These are phyloP conservation scores for Ginglymostoma cirratum DNA, from an alignment of 2,113 vertebrate genomes.

Conservation along the genomic window DNA sequence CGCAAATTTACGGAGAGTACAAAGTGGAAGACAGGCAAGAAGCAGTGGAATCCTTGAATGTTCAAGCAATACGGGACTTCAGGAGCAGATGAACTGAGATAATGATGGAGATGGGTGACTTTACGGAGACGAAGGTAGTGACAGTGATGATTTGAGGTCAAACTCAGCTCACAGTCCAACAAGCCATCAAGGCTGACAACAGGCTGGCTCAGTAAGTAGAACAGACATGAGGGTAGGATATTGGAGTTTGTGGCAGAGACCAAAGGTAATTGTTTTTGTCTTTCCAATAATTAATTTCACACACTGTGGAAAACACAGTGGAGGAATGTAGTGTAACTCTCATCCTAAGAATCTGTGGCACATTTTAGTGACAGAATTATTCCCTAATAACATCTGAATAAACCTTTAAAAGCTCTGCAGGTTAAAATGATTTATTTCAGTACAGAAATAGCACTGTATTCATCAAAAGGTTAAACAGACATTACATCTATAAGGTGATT, in stretches of 20 bases:
- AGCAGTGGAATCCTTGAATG: neutral
- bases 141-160: neutral
- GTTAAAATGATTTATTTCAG: conserved; percentile 22
- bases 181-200: neutral
- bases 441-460: neutral
- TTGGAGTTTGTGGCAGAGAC: neutral
- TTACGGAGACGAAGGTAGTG: neutral
- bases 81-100: neutral
- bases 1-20: neutral
- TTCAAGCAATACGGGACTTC: neutral
- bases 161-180: neutral
- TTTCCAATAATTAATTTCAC: neutral
- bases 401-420: neutral
- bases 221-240: neutral
- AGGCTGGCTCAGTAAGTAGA: neutral
- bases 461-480: conserved; percentile 11
- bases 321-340: neutral
- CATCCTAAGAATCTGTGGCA: neutral
- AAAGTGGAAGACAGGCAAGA: neutral
- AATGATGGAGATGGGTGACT: neutral
- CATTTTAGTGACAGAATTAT: neutral
- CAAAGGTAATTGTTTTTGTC: neutral
- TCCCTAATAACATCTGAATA: neutral
- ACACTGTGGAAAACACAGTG: neutral
- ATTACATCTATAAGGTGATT: neutral